Evolutionary conservation across 2,888 invertebrate genomes (phyloP), one percentile per base, ranked within the genome.

Genomic region (Phlogophora meticulosa): DNA sequence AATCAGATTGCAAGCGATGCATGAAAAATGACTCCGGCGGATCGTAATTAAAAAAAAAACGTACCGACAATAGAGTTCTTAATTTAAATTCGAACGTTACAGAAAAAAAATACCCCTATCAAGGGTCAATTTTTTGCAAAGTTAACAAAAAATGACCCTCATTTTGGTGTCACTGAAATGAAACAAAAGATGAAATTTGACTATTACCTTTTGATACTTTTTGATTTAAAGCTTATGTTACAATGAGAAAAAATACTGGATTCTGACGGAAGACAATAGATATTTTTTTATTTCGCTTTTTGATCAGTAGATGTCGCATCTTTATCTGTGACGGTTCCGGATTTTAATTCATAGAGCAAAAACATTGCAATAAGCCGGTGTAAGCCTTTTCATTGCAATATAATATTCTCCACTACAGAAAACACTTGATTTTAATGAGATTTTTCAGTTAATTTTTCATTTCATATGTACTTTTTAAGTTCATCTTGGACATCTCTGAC

Each of bases 1-100:
- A 95, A 95, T 95, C 94, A 94, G 93, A 93, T 92, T 92, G 85
- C 88, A 90, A 91, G 91, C 93, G 95, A 95, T 94, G 95, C 95
- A 94, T 95, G 95, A 95, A 94, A 95, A 95, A 95, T 95, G 94
- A 95, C 93, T 94, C 93, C 87, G 68, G 76, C 84, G 76, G 77
- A 82, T 85, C 88, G 88, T 92, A 93, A 94, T 94, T 94, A 92
- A 93, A 95, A 94, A 93, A n/a, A 93, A 94, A 92, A 83, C 61
- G 40, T 57, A 61, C 67, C 85, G 87, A 94, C 94, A 95, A 94
- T 90, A 86, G 92, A 86, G 80, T 88, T 89, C 87, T 89, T 90
- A 91, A 93, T 92, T 92, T 88, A 91, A 91, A 92, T 93, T 92
- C 91, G 88, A 92, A 92, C 85, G 90, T 86, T 78, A 84, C 90